Conservation (phyloP, 2,113 vertebrate species). For the Morphnarchus princeps region DNA sequence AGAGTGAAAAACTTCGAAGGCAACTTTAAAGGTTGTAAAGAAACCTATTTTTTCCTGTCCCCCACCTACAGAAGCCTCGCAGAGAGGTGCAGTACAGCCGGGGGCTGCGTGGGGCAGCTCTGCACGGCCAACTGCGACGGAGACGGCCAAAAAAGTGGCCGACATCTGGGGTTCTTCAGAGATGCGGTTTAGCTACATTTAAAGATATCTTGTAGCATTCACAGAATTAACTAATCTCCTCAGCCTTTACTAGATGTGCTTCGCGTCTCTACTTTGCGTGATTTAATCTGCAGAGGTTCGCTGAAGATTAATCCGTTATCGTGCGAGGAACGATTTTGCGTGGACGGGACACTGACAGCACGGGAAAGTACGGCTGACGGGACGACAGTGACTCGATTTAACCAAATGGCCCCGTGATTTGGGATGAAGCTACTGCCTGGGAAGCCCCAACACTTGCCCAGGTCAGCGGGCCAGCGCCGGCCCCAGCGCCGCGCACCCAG, state of each 20-base stretch:
- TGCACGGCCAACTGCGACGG: too few species aligned
- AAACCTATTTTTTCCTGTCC: not conserved
- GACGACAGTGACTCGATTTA: rapidly evolving
- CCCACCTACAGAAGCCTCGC: not conserved
- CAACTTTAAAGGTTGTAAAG: not conserved
- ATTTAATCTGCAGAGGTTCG: not conserved
- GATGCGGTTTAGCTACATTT: not conserved
- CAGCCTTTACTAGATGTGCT: not conserved
- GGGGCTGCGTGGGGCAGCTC: not conserved
- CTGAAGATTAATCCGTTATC: not conserved
- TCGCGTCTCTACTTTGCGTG: rapidly evolving
- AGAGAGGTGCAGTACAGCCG: not conserved
- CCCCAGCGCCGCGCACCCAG: not conserved
- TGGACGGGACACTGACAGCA: rapidly evolving
- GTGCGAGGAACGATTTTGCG: rapidly evolving
- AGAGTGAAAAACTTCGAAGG: not conserved
- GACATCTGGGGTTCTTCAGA: rapidly evolving
- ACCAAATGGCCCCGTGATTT: rapidly evolving
- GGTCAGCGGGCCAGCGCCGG: not conserved
- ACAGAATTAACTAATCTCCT: not conserved
- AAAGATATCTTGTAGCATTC: not conserved
- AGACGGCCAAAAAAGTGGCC: rapidly evolving
- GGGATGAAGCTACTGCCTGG: not conserved
- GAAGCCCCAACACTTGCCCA: not conserved
- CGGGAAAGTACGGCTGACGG: rapidly evolving